Base-by-base conservation (phyloP, 2,797 vertebrate genomes). In the Sebastes reedi region DNA sequence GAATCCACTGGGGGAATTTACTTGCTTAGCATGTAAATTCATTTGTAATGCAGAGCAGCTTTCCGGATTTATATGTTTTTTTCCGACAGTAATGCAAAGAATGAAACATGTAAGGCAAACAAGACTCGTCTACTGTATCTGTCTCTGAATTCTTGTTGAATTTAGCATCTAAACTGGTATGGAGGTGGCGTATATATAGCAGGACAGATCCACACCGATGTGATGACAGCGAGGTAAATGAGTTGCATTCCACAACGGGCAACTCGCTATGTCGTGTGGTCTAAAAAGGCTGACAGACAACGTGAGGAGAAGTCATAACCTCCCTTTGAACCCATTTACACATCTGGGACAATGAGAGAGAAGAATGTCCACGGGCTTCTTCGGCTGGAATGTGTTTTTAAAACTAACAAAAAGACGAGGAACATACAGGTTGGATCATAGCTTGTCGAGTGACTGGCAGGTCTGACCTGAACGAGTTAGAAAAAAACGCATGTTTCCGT, bases 311-410 rank as follows among this genome's bases (percentile, higher is more conserved):
- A 55, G 30, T 80, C 82, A 88, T 22, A 90, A 88, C 80, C 73
- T 85, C 10, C 8, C 25, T 85, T 83, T 87, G 78, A 91, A 84
- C 59, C n/a, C 61, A 76, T 80, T 83, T 84, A 67, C 82, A 87
- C 79, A 87, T 83, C 72, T 75, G 83, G 77, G 83, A 80, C 75
- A 77, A 32, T 0, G 54, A 73, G 39, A n/a, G 16, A 54, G 16
- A 60, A 77, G 74, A 82, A 88, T 71, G 67, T 65, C 54, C 25
- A 80, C 7, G 0, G 62, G 86, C 52, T 52, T 20, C 20, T 61
- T 42, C 2, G 9, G 29, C 50, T 68, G 81, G 75, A 87, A 83
- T 75, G 73, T 82, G 56, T 77, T 84, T 86, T 77, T 67, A 83
- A 81, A 32, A 77, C 42, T 64, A 71, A 79, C 20, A 78, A 79